A percentile compares a stretch with the other conserved stretches of the same genome.
These are phyloP conservation scores for Caenorhabditis japonica DNA, from an alignment of 2,888 invertebrate genomes.

Conservation along the genomic window DNA sequence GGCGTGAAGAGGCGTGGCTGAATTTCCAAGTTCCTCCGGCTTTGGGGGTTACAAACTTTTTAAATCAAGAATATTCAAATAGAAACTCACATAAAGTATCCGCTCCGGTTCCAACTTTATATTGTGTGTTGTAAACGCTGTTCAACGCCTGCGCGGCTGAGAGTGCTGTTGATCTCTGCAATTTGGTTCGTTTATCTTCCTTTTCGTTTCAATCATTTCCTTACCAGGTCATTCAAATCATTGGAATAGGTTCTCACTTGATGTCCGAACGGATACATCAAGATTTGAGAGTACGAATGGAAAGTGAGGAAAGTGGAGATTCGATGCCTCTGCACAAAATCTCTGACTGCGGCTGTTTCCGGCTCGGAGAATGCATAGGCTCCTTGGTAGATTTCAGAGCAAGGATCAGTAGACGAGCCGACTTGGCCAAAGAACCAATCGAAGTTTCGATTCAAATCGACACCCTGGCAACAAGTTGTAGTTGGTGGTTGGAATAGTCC, in stretches of 20 bases:
- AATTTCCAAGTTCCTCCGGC: too few species aligned
- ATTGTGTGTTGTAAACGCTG: conserved; percentile 74
- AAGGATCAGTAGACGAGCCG: conserved; percentile 75
- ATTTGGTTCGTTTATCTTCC: background rate
- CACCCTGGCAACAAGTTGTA: conserved; percentile 76
- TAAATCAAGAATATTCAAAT: background rate
- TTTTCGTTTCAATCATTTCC: background rate
- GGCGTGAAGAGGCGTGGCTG: too few species aligned
- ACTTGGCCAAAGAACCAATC: conserved; percentile 77
- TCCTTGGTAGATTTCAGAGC: conserved; percentile 77
- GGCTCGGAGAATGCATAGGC: conserved; percentile 76
- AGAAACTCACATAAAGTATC: conserved; percentile 70
- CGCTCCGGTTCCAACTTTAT: conserved; percentile 77
- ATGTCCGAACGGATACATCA: conserved; percentile 77
- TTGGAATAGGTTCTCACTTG: conserved; percentile 74
- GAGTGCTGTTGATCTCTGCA: conserved; percentile 72
- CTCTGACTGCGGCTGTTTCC: conserved; percentile 74
- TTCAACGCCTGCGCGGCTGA: conserved; percentile 72
- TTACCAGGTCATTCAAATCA: conserved; percentile 70
- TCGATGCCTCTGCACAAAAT: conserved; percentile 70
- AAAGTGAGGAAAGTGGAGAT: conserved; percentile 76
- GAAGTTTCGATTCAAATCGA: conserved; percentile 77
- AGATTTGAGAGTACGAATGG: conserved; percentile 75
- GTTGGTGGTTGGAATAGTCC: conserved; percentile 73
- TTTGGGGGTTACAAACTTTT: too few species aligned